A percentile compares a stretch with the other conserved stretches of the same genome.
Evolutionary conservation across 2,797 vertebrate species (phyloP).

Genomic region (Liparis tanakae): DNA sequence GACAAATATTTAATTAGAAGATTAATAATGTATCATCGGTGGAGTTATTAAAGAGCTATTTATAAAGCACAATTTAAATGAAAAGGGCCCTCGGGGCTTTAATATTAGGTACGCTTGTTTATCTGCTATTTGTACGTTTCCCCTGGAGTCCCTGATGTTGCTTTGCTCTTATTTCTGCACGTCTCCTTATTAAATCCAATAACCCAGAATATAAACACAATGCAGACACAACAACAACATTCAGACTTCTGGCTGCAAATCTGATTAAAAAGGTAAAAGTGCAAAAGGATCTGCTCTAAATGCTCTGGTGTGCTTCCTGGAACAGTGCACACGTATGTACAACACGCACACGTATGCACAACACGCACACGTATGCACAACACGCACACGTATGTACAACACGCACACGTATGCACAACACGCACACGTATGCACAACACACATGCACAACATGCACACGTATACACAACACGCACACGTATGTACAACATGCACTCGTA

Average conservation of each 20-base stretch:
- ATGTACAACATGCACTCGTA: too few relatives aligned
- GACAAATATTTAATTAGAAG: constrained; percentile 82
- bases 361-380: too few relatives aligned
- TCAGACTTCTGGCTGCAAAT: too few relatives aligned
- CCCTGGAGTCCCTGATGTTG: constrained; percentile 36
- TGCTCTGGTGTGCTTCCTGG: background rate
- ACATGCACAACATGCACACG: too few relatives aligned
- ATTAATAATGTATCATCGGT: constrained; percentile 83
- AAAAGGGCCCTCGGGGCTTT: constrained; percentile 67
- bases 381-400: too few relatives aligned
- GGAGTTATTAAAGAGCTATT: constrained; percentile 82
- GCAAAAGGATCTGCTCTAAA: background rate
- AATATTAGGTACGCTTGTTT: constrained; percentile 24
- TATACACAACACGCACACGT: too few relatives aligned
- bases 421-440: too few relatives aligned
- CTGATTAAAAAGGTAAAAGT: background rate
- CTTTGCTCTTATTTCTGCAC: constrained; percentile 42
- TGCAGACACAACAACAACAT: constrained; percentile 6
- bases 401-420: too few relatives aligned
- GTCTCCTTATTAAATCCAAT: constrained; percentile 27
- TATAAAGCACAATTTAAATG: constrained; percentile 80
- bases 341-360: too few relatives aligned
- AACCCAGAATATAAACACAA: constrained; percentile 8
- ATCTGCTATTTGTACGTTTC: constrained; percentile 23
- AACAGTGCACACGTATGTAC: background rate